These are phyloP conservation scores for Callyntrura guangdongensis DNA, from an alignment of 2,888 invertebrate genomes.

Conservation along the genomic window DNA sequence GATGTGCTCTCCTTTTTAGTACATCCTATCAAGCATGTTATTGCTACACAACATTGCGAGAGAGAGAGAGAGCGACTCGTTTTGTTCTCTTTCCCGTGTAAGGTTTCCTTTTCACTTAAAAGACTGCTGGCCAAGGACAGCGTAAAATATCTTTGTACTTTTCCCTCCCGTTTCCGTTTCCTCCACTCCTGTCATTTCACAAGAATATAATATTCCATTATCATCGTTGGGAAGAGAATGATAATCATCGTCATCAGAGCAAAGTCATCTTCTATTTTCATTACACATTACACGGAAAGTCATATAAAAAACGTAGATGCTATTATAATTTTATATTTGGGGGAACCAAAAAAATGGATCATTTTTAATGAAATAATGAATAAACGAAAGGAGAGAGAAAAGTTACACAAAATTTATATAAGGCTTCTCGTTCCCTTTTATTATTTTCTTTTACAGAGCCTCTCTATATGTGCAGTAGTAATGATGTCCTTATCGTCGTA, in stretches of 20 bases:
- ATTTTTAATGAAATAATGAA: conserved; percentile 49
- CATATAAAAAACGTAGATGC: not conserved
- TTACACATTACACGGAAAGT: conserved; percentile 10
- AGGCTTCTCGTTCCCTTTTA: not conserved
- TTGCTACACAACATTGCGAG: not conserved
- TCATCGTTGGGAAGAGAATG: conserved; percentile 4
- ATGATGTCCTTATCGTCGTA: too few relatives aligned
- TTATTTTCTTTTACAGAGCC: not conserved
- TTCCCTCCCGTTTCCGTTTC: conserved; percentile 69
- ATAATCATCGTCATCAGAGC: conserved; percentile 37
- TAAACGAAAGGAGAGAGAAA: conserved; percentile 40
- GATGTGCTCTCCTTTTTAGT: not conserved
- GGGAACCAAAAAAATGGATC: not conserved
- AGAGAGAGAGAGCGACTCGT: too few relatives aligned
- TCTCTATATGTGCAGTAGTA: too few relatives aligned
- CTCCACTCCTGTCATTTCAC: conserved; percentile 54
- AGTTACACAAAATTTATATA: not conserved
- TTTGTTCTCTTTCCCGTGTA: conserved; percentile 39
- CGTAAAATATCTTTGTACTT: conserved; percentile 6
- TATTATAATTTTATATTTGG: conserved; percentile 27
- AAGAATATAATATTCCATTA: conserved; percentile 64
- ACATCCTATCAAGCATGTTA: not conserved
- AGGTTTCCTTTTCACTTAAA: conserved; percentile 52
- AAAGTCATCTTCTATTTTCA: conserved; percentile 48
- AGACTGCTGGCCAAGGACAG: conserved; percentile 6